phyloP scores from a whole-genome alignment of 2,888 invertebrate genomes.

The Xanthorhoe spadicearia region DNA sequence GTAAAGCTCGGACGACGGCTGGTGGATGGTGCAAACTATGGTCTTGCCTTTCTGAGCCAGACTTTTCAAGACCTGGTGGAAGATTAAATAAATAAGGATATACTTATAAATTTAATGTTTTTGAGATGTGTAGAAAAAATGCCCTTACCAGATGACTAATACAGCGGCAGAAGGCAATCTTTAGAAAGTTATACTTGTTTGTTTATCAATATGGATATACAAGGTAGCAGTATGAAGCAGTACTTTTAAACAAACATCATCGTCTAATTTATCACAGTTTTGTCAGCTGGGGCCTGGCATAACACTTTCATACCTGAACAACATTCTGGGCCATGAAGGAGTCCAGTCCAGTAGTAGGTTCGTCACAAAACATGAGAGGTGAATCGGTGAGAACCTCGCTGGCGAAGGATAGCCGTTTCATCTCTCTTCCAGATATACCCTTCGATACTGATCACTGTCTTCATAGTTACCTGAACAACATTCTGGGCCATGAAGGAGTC shows the following conservation, averaged over 20 bases:
- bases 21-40: slow-evolving; percentile 96
- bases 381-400: slow-evolving; percentile 99
- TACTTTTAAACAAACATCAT: too few relatives aligned
- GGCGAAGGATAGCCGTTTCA: slow-evolving; percentile 97
- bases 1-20: slow-evolving; percentile 96
- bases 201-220: too few relatives aligned
- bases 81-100: background rate
- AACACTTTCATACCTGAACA: slow-evolving; percentile 91
- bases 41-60: slow-evolving; percentile 93
- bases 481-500: slow-evolving; percentile 99
- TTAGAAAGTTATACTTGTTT: too few relatives aligned
- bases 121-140: too few relatives aligned
- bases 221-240: too few relatives aligned
- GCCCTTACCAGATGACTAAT: too few relatives aligned
- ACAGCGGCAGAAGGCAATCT: too few relatives aligned
- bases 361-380: slow-evolving; percentile 97
- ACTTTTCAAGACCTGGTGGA: slow-evolving; percentile 85
- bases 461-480: slow-evolving; percentile 89
- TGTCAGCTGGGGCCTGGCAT: too few relatives aligned
- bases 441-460: slow-evolving; percentile 94
- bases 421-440: slow-evolving; percentile 98
- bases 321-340: slow-evolving; percentile 98
- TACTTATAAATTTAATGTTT: too few relatives aligned
- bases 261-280: too few relatives aligned
- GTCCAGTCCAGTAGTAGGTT: slow-evolving; percentile 98